Conservation (phyloP, 1,140 invertebrate genomes). For the Spodoptera litura region DNA sequence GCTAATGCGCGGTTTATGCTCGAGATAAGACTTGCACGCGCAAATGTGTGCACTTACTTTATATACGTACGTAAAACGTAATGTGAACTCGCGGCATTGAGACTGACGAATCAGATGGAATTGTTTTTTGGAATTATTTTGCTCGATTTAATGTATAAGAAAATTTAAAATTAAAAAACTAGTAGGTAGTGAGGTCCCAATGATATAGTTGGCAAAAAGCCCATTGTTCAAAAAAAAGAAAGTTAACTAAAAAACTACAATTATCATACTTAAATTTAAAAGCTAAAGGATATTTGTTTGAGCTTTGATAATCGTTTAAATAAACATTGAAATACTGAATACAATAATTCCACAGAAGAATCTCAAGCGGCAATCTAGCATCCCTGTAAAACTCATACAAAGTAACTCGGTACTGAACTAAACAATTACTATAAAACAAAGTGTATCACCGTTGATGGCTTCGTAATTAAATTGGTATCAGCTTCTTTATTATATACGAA, state of each 20-base stretch:
- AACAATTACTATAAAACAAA: conserved; percentile 34
- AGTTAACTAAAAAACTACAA: no score
- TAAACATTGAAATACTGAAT: no score
- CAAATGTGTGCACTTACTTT: conserved; percentile 69
- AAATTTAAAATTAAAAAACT: no score
- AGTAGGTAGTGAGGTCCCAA: no score
- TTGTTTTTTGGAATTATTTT: not conserved
- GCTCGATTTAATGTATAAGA: no score
- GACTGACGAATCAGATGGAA: conserved; percentile 8
- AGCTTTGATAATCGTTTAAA: no score
- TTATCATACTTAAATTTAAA: no score
- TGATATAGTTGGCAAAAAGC: no score
- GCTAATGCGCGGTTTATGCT: conserved; percentile 78
- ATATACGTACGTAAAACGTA: conserved; percentile 39
- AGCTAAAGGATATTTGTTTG: no score
- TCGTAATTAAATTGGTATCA: conserved; percentile 46
- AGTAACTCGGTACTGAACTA: not conserved
- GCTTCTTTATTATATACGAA: conserved; percentile 43
- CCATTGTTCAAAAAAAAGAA: no score
- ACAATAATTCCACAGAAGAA: no score
- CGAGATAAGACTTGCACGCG: conserved; percentile 67
- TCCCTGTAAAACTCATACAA: not conserved
- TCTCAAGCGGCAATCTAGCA: no score
- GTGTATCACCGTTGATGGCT: conserved; percentile 18
- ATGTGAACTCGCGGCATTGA: not conserved